Conservation (phyloP, 1,140 invertebrate genomes). For the Platorchestia sp. region DNA sequence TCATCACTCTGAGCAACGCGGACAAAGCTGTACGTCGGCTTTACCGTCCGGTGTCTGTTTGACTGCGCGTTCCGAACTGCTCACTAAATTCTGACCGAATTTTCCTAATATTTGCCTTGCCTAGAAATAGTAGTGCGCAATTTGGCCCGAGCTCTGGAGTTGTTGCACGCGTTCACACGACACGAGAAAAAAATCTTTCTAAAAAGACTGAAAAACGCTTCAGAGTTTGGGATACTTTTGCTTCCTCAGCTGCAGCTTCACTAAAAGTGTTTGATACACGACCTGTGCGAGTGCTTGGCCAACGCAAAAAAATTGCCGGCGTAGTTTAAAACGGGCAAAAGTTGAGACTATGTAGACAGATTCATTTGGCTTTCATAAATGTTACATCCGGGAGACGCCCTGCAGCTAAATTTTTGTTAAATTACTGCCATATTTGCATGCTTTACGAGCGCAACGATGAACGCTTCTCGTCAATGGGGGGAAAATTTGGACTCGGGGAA, state of each 20-base stretch:
- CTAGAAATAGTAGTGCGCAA: slow-evolving; percentile 25
- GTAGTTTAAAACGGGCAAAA: neutral
- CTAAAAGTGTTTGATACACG: slow-evolving; percentile 8
- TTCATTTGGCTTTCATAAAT: neutral
- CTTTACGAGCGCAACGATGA: neutral
- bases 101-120: slow-evolving; percentile 22
- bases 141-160: slow-evolving; percentile 4
- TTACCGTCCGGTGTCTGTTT: neutral
- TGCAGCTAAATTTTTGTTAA: neutral
- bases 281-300: neutral
- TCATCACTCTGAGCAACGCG: neutral
- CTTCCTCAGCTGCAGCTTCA: neutral
- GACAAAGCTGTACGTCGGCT: neutral
- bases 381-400: neutral
- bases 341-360: neutral
- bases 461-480: neutral
- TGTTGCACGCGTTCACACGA: neutral
- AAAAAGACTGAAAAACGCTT: neutral
- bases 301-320: neutral
- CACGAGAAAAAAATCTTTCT: neutral
- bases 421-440: neutral
- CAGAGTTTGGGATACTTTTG: neutral
- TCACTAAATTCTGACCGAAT: slow-evolving; percentile 11
- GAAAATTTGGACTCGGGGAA: neutral
- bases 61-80: neutral